A percentile compares a stretch with the other conserved stretches of the same genome.
Evolutionary conservation across 2,888 invertebrate genomes (phyloP).

Genomic region (Diplazon laetatorius): DNA sequence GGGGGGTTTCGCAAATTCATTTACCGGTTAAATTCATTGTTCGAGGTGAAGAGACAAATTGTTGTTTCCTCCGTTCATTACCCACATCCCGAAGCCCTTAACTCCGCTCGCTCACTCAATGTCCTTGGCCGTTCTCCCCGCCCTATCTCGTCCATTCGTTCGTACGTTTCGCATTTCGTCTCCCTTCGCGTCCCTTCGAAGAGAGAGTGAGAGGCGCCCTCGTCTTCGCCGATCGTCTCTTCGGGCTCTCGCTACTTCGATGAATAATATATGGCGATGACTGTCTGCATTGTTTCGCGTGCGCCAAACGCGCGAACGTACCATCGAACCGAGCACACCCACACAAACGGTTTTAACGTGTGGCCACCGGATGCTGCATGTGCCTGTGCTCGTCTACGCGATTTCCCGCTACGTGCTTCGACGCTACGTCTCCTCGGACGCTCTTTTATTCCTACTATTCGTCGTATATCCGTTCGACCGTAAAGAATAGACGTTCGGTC

Average conservation of each 20-base stretch:
- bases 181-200: conserved; percentile 13
- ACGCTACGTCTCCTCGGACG: conserved; percentile 40
- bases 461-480: conserved; percentile 56
- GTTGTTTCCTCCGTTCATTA: conserved; percentile 71
- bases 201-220: conserved; percentile 7
- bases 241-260: conserved; percentile 68
- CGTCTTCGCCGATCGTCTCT: conserved; percentile 38
- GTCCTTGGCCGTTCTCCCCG: conserved; percentile 49
- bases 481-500: conserved; percentile 46
- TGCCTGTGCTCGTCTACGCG: conserved; percentile 78
- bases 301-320: conserved; percentile 68
- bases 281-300: conserved; percentile 80
- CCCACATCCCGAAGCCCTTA: conserved; percentile 66
- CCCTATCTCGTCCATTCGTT: conserved; percentile 15
- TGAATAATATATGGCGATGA: conserved; percentile 80
- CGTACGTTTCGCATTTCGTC: conserved; percentile 24
- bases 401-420: conserved; percentile 80
- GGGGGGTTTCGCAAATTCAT: conserved; percentile 58
- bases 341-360: conserved; percentile 26
- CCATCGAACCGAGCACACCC: conserved; percentile 27
- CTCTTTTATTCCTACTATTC: conserved; percentile 54
- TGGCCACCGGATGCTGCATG: conserved; percentile 78
- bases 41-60: conserved; percentile 71
- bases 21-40: conserved; percentile 67
- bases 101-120: conserved; percentile 59